phyloP scores from a whole-genome alignment of 2,113 vertebrate genomes.

The Rattus norvegicus region DNA sequence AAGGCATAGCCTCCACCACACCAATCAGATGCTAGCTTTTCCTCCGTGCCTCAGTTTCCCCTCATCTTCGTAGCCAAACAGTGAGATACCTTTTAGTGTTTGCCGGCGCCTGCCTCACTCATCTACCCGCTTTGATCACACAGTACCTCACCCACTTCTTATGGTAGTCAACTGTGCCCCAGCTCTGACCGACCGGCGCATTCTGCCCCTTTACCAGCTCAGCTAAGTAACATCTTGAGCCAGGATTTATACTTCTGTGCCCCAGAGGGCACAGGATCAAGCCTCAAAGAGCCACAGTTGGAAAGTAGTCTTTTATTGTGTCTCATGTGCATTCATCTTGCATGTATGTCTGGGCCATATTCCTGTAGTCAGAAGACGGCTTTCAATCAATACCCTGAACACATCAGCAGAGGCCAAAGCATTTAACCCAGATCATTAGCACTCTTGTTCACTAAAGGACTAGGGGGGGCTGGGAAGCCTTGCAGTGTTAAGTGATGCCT shows the following conservation, averaged over 20 bases:
- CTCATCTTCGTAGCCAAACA: neutral
- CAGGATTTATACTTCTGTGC: neutral
- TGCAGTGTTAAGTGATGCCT: neutral
- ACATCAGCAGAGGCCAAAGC: neutral
- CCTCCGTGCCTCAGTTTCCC: neutral
- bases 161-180: neutral
- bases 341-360: neutral
- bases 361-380: neutral
- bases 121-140: fast-evolving
- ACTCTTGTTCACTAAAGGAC: neutral
- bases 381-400: neutral
- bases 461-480: neutral
- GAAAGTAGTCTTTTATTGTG: neutral
- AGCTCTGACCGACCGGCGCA: neutral
- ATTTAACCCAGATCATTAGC: neutral
- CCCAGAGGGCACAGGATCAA: neutral
- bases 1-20: neutral
- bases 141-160: too few relatives aligned
- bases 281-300: neutral
- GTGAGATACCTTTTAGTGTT: neutral
- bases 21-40: neutral
- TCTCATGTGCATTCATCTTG: neutral
- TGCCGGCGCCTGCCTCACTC: neutral
- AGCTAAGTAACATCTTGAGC: neutral
- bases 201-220: neutral